Conservation (phyloP, 2,797 vertebrate species). For the Oryzias sinensis region DNA sequence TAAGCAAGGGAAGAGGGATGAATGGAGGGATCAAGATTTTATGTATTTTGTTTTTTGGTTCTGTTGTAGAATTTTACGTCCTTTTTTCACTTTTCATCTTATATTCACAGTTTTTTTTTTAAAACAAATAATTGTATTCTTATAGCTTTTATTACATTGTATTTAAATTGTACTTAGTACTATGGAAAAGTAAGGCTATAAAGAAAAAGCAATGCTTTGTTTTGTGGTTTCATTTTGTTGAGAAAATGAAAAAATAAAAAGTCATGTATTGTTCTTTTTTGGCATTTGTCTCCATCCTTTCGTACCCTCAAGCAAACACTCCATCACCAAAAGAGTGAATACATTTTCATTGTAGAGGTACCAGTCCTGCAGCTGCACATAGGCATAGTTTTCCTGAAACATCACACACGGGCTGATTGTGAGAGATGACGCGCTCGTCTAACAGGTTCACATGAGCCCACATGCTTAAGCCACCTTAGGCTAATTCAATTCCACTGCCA, state of each 20-base stretch:
- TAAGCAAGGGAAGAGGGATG: background rate
- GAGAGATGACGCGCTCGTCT: slow-evolving; percentile 69
- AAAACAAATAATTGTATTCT: too few species aligned
- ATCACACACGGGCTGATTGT: slow-evolving; percentile 62
- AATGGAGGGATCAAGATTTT: too few species aligned
- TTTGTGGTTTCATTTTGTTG: too few species aligned
- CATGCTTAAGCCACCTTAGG: slow-evolving; percentile 69
- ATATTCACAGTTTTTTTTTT: too few species aligned
- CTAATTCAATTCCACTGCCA: slow-evolving; percentile 65
- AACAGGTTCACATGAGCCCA: slow-evolving; percentile 71
- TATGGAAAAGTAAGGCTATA: too few species aligned
- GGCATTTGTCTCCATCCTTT: slow-evolving; percentile 2
- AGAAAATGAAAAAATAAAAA: background rate
- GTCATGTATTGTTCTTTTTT: background rate
- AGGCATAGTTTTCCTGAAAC: slow-evolving; percentile 53
- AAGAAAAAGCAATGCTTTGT: too few species aligned
- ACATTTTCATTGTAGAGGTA: slow-evolving; percentile 48
- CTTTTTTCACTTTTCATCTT: too few species aligned
- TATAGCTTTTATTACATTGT: too few species aligned
- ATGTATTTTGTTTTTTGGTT: too few species aligned
- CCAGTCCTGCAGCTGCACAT: slow-evolving; percentile 57
- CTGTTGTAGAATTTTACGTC: too few species aligned
- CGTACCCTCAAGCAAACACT: slow-evolving; percentile 8
- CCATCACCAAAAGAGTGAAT: slow-evolving; percentile 8
- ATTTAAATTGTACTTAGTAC: too few species aligned